Conservation (phyloP, 2,888 invertebrate genomes). For the Trichogramma evanescens region DNA sequence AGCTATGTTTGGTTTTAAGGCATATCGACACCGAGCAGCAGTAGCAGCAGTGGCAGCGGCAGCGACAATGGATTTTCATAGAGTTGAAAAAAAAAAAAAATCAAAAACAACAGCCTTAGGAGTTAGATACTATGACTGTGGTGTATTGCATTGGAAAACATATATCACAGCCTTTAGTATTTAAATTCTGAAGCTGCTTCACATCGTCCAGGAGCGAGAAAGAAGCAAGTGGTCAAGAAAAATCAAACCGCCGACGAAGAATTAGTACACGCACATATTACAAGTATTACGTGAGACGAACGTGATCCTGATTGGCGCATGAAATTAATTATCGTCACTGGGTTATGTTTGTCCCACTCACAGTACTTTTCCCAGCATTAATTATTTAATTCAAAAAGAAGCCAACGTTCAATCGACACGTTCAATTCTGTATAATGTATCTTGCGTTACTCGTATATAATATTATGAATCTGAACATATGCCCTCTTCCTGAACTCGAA, state of each 20-base stretch:
- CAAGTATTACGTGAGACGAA: slow-evolving; percentile 38
- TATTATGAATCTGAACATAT: background rate
- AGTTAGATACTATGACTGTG: slow-evolving; percentile 44
- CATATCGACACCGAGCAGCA: too few species aligned
- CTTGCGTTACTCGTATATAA: background rate
- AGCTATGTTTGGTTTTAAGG: slow-evolving; percentile 30
- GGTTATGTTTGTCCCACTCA: slow-evolving; percentile 36
- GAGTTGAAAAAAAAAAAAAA: slow-evolving; percentile 21
- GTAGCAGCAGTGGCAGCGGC: too few species aligned
- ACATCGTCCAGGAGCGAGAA: slow-evolving; percentile 20
- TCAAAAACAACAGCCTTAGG: slow-evolving; percentile 27
- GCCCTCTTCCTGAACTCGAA: too few species aligned
- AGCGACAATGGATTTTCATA: too few species aligned
- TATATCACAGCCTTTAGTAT: slow-evolving; percentile 49
- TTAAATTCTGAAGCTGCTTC: slow-evolving; percentile 27
- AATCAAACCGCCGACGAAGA: background rate
- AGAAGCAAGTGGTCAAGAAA: background rate
- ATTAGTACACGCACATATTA: background rate
- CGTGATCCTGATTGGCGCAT: slow-evolving; percentile 34
- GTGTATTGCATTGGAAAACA: slow-evolving; percentile 32
- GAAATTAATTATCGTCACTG: slow-evolving; percentile 37
- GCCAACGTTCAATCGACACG: background rate
- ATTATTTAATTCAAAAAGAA: background rate
- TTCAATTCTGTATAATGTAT: too few species aligned
- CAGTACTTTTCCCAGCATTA: slow-evolving; percentile 28